phyloP scores from a whole-genome alignment of 2,113 vertebrate genomes.

The human (Homo sapiens) region GRCh38 chr18:7913001-7913500 shows the following conservation, averaged over 20 bases:
- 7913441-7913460: neutral
- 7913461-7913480: neutral
- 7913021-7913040: neutral
- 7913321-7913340: neutral
- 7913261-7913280: neutral
- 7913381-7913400: neutral
- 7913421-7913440: neutral
- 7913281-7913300: neutral
- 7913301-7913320: neutral
- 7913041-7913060: neutral
- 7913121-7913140: neutral
- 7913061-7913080: neutral
- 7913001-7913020: neutral
- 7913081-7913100: neutral
- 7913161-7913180: neutral
- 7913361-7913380: neutral
- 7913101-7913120: neutral
- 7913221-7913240: neutral
- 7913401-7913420: neutral
- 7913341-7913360: neutral
- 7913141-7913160: neutral
- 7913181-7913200: neutral
- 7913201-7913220: neutral
- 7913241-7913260: neutral
- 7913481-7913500: neutral